These are phyloP conservation scores for Leptonema lineaticorne DNA, from an alignment of 1,140 invertebrate species.

Conservation along the genomic window DNA sequence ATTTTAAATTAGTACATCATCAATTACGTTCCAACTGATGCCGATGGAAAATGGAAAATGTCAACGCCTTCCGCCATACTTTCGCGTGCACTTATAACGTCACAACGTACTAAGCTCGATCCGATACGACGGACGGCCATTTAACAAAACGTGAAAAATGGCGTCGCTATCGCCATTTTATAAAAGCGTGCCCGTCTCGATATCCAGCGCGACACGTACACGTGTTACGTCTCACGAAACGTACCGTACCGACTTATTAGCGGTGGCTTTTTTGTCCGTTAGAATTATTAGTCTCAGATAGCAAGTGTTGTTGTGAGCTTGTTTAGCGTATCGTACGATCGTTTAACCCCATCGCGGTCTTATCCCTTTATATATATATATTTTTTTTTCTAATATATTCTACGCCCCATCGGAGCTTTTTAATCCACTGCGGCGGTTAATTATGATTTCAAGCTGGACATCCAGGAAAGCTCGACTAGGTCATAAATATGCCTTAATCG, in stretches of 20 bases:
- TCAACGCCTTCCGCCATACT: too few relatives aligned
- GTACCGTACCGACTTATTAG: conserved; percentile 15
- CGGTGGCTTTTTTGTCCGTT: not conserved
- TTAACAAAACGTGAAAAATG: too few relatives aligned
- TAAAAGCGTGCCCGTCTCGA: too few relatives aligned
- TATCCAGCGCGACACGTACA: too few relatives aligned
- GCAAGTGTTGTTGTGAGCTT: conserved; percentile 27
- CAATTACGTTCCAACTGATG: too few relatives aligned
- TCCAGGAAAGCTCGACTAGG: conserved; percentile 4
- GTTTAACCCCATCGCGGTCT: not conserved
- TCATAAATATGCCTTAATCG: conserved; percentile 24
- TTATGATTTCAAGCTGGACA: conserved; percentile 27
- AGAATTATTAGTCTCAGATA: conserved; percentile 21
- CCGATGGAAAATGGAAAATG: too few relatives aligned
- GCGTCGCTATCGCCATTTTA: too few relatives aligned
- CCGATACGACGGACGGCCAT: too few relatives aligned
- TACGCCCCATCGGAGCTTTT: conserved; percentile 2
- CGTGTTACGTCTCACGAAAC: not conserved
- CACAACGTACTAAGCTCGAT: too few relatives aligned
- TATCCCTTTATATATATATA: not conserved
- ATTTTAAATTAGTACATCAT: too few relatives aligned
- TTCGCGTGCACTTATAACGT: too few relatives aligned
- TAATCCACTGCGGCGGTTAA: conserved; percentile 21
- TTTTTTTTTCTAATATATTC: not conserved
- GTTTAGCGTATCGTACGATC: conserved; percentile 24